Evolutionary conservation across 2,888 invertebrate genomes (phyloP).

Genomic region (Dynastes maya): DNA sequence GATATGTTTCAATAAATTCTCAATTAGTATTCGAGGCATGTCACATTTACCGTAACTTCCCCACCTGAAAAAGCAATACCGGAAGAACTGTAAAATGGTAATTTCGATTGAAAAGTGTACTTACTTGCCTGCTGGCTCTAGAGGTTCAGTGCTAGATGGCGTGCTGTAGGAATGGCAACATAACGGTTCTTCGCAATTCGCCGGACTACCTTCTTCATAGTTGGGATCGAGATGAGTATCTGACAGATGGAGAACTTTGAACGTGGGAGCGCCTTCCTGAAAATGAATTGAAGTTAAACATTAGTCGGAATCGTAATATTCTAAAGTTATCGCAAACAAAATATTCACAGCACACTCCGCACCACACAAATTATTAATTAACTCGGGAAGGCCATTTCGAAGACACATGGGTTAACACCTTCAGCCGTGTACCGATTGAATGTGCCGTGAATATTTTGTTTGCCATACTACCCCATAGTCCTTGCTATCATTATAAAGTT

Average conservation of each 20-base stretch:
- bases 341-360: no score
- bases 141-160: slow-evolving; percentile 75
- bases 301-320: not conserved
- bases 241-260: slow-evolving; percentile 95
- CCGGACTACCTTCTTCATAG: slow-evolving; percentile 90
- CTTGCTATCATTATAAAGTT: no score
- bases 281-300: slow-evolving; percentile 12
- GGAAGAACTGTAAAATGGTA: not conserved
- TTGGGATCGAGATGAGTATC: slow-evolving; percentile 97
- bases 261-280: slow-evolving; percentile 67
- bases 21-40: slow-evolving; percentile 90
- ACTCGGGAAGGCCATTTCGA: no score
- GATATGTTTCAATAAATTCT: slow-evolving; percentile 92
- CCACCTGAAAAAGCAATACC: slow-evolving; percentile 76
- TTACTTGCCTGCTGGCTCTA: slow-evolving; percentile 83
- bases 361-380: no score
- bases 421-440: no score
- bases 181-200: slow-evolving; percentile 94
- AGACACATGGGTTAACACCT: no score
- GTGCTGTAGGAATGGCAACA: slow-evolving; percentile 92
- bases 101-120: slow-evolving; percentile 36
- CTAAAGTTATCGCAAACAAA: no score
- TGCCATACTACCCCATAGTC: no score
- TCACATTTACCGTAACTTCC: slow-evolving; percentile 96
- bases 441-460: no score